Base-by-base conservation (phyloP, 2,888 invertebrate species). In the Noctua pronuba region DNA sequence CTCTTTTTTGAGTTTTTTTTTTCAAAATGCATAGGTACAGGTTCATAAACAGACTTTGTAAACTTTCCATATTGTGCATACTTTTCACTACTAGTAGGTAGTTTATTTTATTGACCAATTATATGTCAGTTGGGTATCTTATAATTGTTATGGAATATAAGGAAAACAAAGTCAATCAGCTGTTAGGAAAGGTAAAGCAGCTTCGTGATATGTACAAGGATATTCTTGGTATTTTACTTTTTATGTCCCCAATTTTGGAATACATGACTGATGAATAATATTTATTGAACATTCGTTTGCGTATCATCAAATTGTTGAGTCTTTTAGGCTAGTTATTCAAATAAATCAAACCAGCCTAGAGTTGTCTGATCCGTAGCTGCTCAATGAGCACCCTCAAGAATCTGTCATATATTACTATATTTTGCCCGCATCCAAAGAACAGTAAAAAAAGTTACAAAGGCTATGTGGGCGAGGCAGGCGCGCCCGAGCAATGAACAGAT, bases 121-220 rank as follows among this genome's bases (percentile, higher is more conserved):
- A 35, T 21, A n/a, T 13, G 21, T 16, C 3, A 41, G n/a, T 28
- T 38, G n/a, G 5, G 21, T 24, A 35, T 13, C n/a, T n/a, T n/a
- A n/a, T 24, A 35, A 8, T 31, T 41, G 38, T 78, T 73, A 65
- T 16, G 21, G 28, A 31, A 31, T 60, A 68, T 41, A 65, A 73
- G 73, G 64, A 80, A 72, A 55, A 78, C 55, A 38, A 46, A 38
- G 35, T 31, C n/a, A 55, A 80, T 38, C 80, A 73, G 73, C 81
- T 80, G 77, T 31, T 80, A 24, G 21, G n/a, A 16, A 77, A 78
- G 55, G 24, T 21, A 31, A 38, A 38, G 31, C 24, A 58, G 28
- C 31, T 55, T 38, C 18, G 8, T 46, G 16, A 24, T 58, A 28
- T 77, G 21, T 60, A n/a, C 8, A 60, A 78, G 16, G 46, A 60